These are phyloP conservation scores for Campaea margaritaria DNA, from an alignment of 2,888 invertebrate species.

Conservation along the genomic window DNA sequence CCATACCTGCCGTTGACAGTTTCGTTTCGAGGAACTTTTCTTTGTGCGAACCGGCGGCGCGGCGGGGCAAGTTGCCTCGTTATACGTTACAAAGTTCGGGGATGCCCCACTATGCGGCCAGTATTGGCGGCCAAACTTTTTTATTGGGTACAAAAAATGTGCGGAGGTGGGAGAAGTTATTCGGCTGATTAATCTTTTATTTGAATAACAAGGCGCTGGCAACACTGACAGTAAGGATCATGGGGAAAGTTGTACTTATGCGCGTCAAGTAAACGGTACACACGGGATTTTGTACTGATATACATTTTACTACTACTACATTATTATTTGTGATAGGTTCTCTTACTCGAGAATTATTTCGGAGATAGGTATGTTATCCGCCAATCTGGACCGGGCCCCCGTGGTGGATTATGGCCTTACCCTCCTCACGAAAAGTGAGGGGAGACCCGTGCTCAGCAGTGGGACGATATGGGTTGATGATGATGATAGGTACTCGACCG, in stretches of 20 bases:
- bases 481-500: no score
- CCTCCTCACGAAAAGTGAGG: no score
- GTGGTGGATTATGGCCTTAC: no score
- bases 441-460: no score
- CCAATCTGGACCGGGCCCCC: no score
- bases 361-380: no score
- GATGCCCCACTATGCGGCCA: constrained; percentile 30
- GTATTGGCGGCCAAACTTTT: constrained; percentile 31
- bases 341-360: no score
- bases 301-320: no score
- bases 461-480: no score
- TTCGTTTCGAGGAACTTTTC: constrained; percentile 71
- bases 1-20: constrained; percentile 73
- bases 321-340: no score
- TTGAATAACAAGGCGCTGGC: constrained; percentile 9
- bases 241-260: neutral
- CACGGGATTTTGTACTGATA: no score
- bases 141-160: constrained; percentile 38
- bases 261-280: no score
- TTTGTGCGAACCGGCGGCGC: constrained; percentile 58
- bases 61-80: constrained; percentile 62
- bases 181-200: constrained; percentile 30
- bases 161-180: constrained; percentile 25
- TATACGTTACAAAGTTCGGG: constrained; percentile 48
- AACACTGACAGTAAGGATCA: constrained; percentile 13